Base-by-base conservation (phyloP, 2,797 vertebrate species). In the Anolis apletophallus region DNA sequence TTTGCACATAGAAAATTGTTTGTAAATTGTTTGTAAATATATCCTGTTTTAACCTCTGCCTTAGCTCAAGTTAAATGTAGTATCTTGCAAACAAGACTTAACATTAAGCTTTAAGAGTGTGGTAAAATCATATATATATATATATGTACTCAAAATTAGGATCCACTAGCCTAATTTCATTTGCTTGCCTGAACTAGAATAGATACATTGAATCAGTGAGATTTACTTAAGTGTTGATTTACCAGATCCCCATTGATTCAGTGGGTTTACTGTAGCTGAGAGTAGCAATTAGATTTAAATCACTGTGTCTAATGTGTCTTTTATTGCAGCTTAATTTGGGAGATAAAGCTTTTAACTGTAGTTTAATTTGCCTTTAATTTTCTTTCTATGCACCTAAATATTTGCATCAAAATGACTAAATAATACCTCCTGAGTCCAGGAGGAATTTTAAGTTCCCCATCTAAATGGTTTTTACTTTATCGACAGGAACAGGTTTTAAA, bases 401-500 rank as follows among this genome's bases (percentile, higher is more conserved):
- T 78, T 11, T 78, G 10, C 9, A 40, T 46, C 16, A 52, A 46
- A 80, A 84, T 85, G 73, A 34, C 61, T 68, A 88, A 84, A 50
- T 84, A 8, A 21, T 80, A 91, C 54, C 2, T 17, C 11, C 52
- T 64, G 74, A 71, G 76, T 21, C 5, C 73, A n/a, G n/a, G 32
- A 69, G 40, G 54, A 91, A 74, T 64, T 86, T 87, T 86, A 26
- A 67, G 76, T 9, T 85, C 12, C 8, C 75, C 54, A 67, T 29
- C 0, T 54, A 72, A 83, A 84, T 91, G 46, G 0, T 0, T 67
- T 61, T 57, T 34, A 75, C 11, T 81, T 46, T 84, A 79, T 79
- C 0, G 0, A 46, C 34, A 89, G 84, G 80, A 90, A 9, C 14
- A 73, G 78, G 86, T 79, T 87, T 87, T 9, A 85, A 89, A 84